These are phyloP conservation scores for Euleptes europaea DNA, from an alignment of 2,113 vertebrate genomes.

Conservation along the genomic window DNA sequence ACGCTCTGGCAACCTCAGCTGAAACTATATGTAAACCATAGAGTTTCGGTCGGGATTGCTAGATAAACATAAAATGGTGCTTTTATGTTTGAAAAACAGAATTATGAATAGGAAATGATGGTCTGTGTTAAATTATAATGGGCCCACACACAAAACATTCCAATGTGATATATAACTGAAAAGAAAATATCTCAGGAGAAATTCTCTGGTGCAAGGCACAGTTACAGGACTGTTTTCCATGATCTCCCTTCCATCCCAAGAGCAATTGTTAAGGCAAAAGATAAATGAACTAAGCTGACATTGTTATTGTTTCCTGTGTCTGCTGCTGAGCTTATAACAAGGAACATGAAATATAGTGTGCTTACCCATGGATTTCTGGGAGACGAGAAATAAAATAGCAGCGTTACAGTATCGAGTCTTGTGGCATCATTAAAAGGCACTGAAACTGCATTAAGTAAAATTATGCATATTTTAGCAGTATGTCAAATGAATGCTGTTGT, in stretches of 20 bases:
- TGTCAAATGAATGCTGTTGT: neutral
- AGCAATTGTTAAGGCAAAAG: slow-evolving; percentile 21
- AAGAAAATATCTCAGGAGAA: neutral
- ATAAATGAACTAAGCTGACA: neutral
- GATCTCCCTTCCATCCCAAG: neutral
- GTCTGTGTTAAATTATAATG: too few relatives aligned
- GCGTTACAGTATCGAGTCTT: neutral
- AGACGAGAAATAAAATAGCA: neutral
- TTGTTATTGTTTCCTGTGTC: neutral
- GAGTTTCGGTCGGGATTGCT: too few relatives aligned
- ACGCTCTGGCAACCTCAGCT: too few relatives aligned
- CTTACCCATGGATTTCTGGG: neutral
- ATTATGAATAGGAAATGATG: neutral
- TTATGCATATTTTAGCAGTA: neutral
- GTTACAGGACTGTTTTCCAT: neutral
- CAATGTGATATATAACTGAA: neutral
- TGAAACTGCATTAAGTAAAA: neutral
- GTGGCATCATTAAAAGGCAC: neutral
- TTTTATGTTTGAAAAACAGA: neutral
- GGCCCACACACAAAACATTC: neutral
- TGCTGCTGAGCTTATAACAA: neutral
- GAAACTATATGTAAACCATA: too few relatives aligned
- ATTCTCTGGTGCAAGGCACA: neutral
- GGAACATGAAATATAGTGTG: neutral
- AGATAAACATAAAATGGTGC: too few relatives aligned